Evolutionary conservation across 2,113 vertebrate species (phyloP).

Genomic region (Gobius niger): DNA sequence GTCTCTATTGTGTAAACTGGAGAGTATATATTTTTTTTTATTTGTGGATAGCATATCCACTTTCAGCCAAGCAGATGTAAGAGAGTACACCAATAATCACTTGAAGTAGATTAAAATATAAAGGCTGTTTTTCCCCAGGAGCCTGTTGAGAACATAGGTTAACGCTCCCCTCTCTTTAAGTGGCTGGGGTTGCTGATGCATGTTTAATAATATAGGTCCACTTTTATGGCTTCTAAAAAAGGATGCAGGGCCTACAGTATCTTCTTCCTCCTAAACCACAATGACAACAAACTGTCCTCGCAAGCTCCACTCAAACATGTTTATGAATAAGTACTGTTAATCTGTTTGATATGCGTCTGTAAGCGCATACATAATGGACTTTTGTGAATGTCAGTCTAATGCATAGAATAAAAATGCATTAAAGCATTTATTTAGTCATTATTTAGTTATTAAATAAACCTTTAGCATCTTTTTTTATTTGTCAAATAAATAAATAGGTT

Average conservation of each 20-base stretch:
- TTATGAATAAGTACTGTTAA: background rate
- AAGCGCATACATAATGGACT: too few species aligned
- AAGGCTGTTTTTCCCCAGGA: slow-evolving; percentile 6
- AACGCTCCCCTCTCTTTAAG: slow-evolving; percentile 39
- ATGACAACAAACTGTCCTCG: slow-evolving; percentile 26
- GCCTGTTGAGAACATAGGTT: slow-evolving; percentile 44
- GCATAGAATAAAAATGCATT: too few species aligned
- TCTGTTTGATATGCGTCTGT: too few species aligned
- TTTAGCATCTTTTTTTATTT: too few species aligned
- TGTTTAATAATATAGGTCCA: slow-evolving; percentile 53
- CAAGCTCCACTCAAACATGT: slow-evolving; percentile 13
- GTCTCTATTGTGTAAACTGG: too few species aligned
- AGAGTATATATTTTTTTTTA: too few species aligned
- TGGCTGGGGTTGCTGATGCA: slow-evolving; percentile 48
- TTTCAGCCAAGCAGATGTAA: background rate
- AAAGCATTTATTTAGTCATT: too few species aligned
- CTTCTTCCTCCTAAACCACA: slow-evolving; percentile 44
- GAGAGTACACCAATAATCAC: too few species aligned
- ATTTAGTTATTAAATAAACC: too few species aligned
- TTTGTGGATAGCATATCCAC: background rate
- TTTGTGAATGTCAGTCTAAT: too few species aligned
- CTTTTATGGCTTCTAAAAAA: slow-evolving; percentile 70
- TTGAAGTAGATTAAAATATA: background rate
- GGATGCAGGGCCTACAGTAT: slow-evolving; percentile 7
- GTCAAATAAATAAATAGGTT: too few species aligned